Base-by-base conservation (phyloP, 2,888 invertebrate species). In the Rhagonycha fulva region DNA sequence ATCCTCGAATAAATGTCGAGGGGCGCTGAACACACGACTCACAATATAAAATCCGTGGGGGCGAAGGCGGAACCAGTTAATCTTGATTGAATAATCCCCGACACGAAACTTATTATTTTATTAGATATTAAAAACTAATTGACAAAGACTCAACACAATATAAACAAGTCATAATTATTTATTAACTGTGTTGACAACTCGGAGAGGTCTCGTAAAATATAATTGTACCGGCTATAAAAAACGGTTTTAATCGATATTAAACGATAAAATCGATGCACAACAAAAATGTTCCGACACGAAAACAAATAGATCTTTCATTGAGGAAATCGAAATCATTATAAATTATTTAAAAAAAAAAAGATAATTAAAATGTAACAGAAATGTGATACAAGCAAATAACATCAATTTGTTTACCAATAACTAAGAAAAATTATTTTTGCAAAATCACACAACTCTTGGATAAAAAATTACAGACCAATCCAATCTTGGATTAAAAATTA, bases 11-110 rank as follows among this genome's bases (percentile, higher is more conserved):
- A 68, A 73, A 73, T 66, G 74, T 68, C 74, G 62, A 71, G 89
- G 87, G 87, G 88, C 89, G 89, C 88, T 89, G 89, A 87, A 88
- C 88, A 73, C 73, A 62, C 68, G 32, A 89, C 89, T 89, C 89
- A 88, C 88, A 88, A 88, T 86, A 84, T 86, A 68, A 71, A 63
- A 68, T 71, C 72, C 86, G 87, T 82, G 86, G 87, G 88, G 63
- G 63, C 63, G 63, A 87, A 86, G 86, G 89, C 88, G 89, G 89
- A 66, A 28, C 68, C 62, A 72, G 73, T 60, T 72, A 75, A 75
- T 75, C 75, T 75, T 75, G 75, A 75, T 89, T 88, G 89, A 89
- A 89, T 89, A 89, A 88, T 89, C 89, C 89, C 89, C 72, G 26
- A 72, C 72, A 72, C 67, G 67, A 60, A 67, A 66, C 30, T 32